Conservation (phyloP, 2,888 invertebrate species). For the Lepas anatifera region DNA sequence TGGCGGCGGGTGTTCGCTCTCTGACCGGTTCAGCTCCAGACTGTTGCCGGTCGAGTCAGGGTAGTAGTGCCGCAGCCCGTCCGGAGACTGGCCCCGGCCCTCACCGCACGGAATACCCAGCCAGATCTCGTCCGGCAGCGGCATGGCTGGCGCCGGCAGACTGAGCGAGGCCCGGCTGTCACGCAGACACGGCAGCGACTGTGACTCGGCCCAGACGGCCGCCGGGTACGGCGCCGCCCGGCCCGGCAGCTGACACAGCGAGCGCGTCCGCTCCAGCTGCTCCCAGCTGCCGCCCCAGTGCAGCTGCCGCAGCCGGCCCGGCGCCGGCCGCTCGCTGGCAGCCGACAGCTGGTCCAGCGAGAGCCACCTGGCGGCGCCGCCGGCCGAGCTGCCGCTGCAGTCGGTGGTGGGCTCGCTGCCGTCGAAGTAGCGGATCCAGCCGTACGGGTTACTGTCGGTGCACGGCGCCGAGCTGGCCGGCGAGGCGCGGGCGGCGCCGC, state of each 20-base stretch:
- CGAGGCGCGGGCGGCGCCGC: background rate
- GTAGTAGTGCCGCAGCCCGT: background rate
- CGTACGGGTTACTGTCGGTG: conserved; percentile 9
- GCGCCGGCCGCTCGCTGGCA: background rate
- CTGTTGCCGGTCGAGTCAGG: background rate
- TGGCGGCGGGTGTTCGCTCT: background rate
- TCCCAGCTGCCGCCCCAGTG: conserved; percentile 9
- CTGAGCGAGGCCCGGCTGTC: background rate
- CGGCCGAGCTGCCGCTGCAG: background rate
- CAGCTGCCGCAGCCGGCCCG: background rate
- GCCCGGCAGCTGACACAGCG: conserved; percentile 4
- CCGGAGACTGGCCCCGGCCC: background rate
- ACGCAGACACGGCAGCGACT: background rate
- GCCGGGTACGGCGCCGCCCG: background rate
- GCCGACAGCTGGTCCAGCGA: conserved; percentile 8
- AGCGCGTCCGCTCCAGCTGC: background rate
- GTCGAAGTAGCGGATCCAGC: conserved; percentile 13
- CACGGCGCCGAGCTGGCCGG: background rate
- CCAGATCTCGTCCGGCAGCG: conserved; percentile 9
- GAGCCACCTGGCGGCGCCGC: background rate
- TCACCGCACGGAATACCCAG: background rate
- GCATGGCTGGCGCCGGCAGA: background rate
- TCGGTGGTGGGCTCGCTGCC: background rate
- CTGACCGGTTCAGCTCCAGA: too few relatives aligned
- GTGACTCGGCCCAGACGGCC: background rate